These are phyloP conservation scores for Cheilosia vernalis DNA, from an alignment of 2,888 invertebrate genomes.

Conservation along the genomic window DNA sequence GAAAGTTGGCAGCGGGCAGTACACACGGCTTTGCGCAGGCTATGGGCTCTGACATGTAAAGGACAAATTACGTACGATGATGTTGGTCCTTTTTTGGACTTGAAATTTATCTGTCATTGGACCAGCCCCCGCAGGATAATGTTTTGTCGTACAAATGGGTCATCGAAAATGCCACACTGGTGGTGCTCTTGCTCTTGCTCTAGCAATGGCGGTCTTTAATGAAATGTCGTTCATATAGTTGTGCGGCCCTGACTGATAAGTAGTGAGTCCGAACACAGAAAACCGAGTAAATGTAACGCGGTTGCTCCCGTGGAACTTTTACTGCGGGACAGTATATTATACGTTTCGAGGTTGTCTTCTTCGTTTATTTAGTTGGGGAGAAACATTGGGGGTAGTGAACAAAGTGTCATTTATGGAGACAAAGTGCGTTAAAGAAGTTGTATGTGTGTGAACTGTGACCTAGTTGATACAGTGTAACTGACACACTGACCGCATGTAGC, in stretches of 20 bases:
- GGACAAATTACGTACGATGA: conserved; percentile 47
- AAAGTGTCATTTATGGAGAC: conserved; percentile 11
- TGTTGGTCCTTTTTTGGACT: conserved; percentile 43
- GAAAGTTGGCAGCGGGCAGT: conserved; percentile 35
- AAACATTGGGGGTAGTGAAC: conserved; percentile 4
- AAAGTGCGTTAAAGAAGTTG: background rate
- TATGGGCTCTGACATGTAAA: conserved; percentile 42
- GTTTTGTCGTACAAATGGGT: conserved; percentile 57
- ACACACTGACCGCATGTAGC: conserved; percentile 14
- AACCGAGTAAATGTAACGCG: conserved; percentile 10
- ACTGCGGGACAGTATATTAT: no score
- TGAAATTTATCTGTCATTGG: conserved; percentile 64
- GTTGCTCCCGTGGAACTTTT: background rate
- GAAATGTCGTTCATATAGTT: conserved; percentile 70
- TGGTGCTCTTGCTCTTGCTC: background rate
- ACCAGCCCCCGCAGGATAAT: conserved; percentile 41
- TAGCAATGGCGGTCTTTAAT: conserved; percentile 49
- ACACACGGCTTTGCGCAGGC: background rate
- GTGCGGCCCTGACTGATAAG: conserved; percentile 45
- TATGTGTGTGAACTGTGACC: background rate
- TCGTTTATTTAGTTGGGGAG: conserved; percentile 13
- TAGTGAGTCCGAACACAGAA: conserved; percentile 4
- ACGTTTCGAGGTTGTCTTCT: conserved; percentile 10
- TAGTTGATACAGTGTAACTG: background rate
- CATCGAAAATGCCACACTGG: conserved; percentile 54